Evolutionary conservation across 2,113 vertebrate species (phyloP), one percentile per base, ranked within the genome.

Genomic region (Regulus satrapa): DNA sequence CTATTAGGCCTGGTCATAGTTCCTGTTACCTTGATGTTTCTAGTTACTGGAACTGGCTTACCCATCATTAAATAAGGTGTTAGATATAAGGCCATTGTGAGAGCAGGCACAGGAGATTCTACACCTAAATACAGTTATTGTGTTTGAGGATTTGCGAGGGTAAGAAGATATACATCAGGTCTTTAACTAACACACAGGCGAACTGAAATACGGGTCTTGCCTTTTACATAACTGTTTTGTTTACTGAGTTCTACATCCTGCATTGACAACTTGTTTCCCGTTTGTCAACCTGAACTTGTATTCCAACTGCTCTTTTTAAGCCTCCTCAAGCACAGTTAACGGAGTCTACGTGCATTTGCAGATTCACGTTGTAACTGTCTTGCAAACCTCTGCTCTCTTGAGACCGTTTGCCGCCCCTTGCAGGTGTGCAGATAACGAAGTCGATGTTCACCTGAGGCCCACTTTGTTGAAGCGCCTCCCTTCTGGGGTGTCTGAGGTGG

Each of bases 11-110:
- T 3, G 93, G 13, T 96, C 52, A 96, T 96, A 62, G 71, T 97
- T 88, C 96, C 96, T 23, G 46, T 97, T 6, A 97, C 97, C 29
- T 80, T 98, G 58, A 63, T 97, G 87, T 97, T 98, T 72, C 76
- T 96, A 12, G 93, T 98, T 81, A 87, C 97, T 49, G 97, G 95
- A 34, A 83, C 97, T 95, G 96, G 96, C 67, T 98, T 73, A 41
- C 95, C 96, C 7, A 48, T 98, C 9, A 71, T 97, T 78, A 98
- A 98, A 55, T 95, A 98, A 81, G 96, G 96, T 62, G 67, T 90
- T 45, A 95, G 78, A 36, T 52, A 89, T 2, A 95, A 96, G 58
- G 74, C 55, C 3, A 45, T 89, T 14, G 8, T 83, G 32, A 88
- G 84, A 85, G 52, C 25, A 43, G 10, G 64, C 4, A 18, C 48